Evolutionary conservation across 2,888 invertebrate species (phyloP), one percentile per base, ranked within the genome.

Genomic region (Morinoia aosen): DNA sequence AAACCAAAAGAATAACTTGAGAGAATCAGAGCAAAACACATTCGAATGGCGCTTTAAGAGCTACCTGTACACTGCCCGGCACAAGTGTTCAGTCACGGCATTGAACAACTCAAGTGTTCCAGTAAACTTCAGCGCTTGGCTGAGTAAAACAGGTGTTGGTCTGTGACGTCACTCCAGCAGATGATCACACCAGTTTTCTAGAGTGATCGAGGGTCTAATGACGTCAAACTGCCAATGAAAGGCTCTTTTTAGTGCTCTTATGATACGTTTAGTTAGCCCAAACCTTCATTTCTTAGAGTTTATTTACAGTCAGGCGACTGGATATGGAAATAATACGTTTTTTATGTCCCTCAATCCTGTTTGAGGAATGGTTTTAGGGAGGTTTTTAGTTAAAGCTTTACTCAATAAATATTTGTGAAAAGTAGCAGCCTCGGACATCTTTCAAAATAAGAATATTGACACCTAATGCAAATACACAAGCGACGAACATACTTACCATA

Each of bases 1-100:
- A 76, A 76, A 33, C 76, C 33, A 25, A 76, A 16, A 76, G 19
- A 76, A 76, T 76, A 76, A 76, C 76, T 16, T 19, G 76, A 33
- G 33, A 76, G 39, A 90, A 90, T 90, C 48, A 90, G 16, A 39
- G 40, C 48, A 48, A 90, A 90, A 16, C 90, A 40, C 76, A 76
- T 33, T 76, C 33, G 76, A 76, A 76, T 76, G 76, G 25, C 76
- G 76, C 76, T 76, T 76, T 76, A 76, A 76, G 76, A 7, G 57
- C n/a, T 48, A 16, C 25, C n/a, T 33, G 57, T 57, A 11, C 8
- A 93, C 93, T 93, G 93, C 0, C 56, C 25, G 58, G 1, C 14
- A 57, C 93, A 93, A 57, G 93, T 93, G 93, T 93, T 93, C 93
- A 57, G 93, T 93, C 93, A 57, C 39, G 93, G 57, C 93, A 93